phyloP scores from a whole-genome alignment of 1,140 invertebrate species.

The Zelostemma sp. region DNA sequence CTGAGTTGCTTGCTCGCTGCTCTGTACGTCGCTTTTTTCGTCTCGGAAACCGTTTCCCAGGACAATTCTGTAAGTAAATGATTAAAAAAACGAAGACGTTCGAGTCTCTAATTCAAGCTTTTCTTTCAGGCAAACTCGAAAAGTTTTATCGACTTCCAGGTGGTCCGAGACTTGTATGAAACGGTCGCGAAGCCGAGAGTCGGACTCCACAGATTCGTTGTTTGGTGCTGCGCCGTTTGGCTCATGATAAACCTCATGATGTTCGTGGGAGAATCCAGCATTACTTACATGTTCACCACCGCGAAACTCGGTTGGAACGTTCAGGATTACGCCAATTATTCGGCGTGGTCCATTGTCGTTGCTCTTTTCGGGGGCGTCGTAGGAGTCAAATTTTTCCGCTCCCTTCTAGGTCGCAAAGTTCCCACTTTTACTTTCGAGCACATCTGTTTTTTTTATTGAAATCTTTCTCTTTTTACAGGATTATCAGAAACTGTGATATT shows the following conservation, averaged over 20 bases:
- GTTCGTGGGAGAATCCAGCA: conserved; percentile 69
- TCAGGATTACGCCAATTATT: conserved; percentile 67
- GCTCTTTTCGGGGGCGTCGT: too few relatives aligned
- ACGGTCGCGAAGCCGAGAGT: conserved; percentile 74
- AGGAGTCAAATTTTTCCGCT: too few relatives aligned
- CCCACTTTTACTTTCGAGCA: too few relatives aligned
- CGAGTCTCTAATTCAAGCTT: not conserved
- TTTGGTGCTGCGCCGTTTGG: conserved; percentile 73
- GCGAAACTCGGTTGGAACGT: conserved; percentile 78
- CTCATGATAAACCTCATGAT: conserved; percentile 73
- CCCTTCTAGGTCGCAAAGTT: too few relatives aligned
- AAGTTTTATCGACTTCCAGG: conserved; percentile 69
- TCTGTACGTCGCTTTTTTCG: conserved; percentile 16
- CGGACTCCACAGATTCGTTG: conserved; percentile 72
- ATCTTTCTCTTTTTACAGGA: too few relatives aligned
- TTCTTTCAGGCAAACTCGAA: not conserved
- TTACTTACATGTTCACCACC: conserved; percentile 76
- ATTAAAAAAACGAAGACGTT: not conserved
- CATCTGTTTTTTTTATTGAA: too few relatives aligned
- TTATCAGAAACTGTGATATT: too few relatives aligned
- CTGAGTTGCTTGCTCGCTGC: conserved; percentile 5
- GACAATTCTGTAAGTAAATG: conserved; percentile 10
- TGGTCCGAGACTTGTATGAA: conserved; percentile 73
- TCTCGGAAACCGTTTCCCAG: conserved; percentile 7
- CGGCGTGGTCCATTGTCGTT: too few relatives aligned